Base-by-base conservation (phyloP, 2,888 invertebrate species). In the Xestobium rufovillosum region DNA sequence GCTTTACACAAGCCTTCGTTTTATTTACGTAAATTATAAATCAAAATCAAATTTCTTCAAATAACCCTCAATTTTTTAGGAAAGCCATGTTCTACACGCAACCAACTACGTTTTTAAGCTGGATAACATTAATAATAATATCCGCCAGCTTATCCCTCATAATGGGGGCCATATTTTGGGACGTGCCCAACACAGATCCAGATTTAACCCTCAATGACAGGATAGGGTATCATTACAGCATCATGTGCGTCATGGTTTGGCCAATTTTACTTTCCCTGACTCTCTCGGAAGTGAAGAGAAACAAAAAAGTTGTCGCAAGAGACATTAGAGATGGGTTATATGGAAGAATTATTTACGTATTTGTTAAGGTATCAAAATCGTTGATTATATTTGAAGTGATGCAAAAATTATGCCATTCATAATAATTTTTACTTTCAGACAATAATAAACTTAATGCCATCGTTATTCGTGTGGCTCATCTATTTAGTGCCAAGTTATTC, bases 91-190 rank as follows among this genome's bases (percentile, higher is more conserved):
- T 88, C 41, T 89, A 85, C 66, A 88, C 85, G 31, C 91, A 90
- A 63, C 89, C 89, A 36, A 83, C 81, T 55, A 86, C 88, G 3
- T 66, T 91, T 43, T 76, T 88, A 0, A 79, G 78, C 48, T 82
- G 90, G 69, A 73, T 89, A 19, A 78, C 79, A 26, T 76, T 86
- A 44, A 73, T 91, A 8, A 72, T 91, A 12, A 71, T 87, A 10
- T 81, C 90, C 0, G 86, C 84, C 1, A 73, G 85, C 44, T 73
- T 92, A 56, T 91, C 92, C 2, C 72, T 92, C 34, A 70, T 86
- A 47, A 76, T 87, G 17, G 92, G 92, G 26, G 82, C 86, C 47
- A 79, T 91, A 50, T 92, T 87, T 64, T 91, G 90, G 89, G 88
- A 91, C 57, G 75, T 91, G 3, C 83, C 87, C 1, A 70, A 80